Evolutionary conservation across 2,888 invertebrate genomes (phyloP).

Genomic region (Brachypterus glaber): DNA sequence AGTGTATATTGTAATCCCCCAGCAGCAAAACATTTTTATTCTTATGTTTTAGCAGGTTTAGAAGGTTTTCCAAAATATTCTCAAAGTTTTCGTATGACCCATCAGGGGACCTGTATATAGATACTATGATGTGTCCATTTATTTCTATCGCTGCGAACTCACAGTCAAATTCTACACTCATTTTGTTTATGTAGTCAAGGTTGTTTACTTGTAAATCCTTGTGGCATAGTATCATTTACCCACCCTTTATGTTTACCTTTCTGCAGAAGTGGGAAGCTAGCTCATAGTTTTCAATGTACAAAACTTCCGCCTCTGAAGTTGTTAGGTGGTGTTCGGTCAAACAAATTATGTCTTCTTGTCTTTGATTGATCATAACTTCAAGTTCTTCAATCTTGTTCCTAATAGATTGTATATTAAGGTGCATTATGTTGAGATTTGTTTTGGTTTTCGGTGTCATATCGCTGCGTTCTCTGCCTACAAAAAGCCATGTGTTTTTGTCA

Average conservation of each 20-base stretch:
- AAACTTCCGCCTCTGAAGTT: not conserved
- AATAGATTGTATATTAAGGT: conserved; percentile 2
- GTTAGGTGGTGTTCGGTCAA: conserved; percentile 4
- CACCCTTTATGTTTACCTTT: not conserved
- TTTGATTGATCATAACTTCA: not conserved
- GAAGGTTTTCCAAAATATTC: too few relatives aligned
- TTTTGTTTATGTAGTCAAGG: conserved; percentile 1
- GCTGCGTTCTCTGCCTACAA: too few relatives aligned
- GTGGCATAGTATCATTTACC: not conserved
- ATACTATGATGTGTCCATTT: too few relatives aligned
- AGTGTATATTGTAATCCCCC: too few relatives aligned
- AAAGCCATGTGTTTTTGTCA: too few relatives aligned
- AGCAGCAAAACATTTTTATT: too few relatives aligned
- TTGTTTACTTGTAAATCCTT: not conserved
- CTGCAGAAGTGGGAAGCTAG: not conserved
- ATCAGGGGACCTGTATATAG: too few relatives aligned
- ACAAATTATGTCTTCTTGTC: conserved; percentile 1
- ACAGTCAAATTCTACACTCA: conserved; percentile 2
- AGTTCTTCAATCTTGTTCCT: conserved; percentile 1
- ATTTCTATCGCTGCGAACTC: conserved; percentile 2
- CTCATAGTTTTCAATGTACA: not conserved
- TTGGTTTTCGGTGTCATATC: not conserved
- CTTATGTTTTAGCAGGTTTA: too few relatives aligned
- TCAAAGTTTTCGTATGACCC: too few relatives aligned
- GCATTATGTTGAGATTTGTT: not conserved